Conservation (phyloP, 2,113 vertebrate genomes). For the Holacanthus passer region DNA sequence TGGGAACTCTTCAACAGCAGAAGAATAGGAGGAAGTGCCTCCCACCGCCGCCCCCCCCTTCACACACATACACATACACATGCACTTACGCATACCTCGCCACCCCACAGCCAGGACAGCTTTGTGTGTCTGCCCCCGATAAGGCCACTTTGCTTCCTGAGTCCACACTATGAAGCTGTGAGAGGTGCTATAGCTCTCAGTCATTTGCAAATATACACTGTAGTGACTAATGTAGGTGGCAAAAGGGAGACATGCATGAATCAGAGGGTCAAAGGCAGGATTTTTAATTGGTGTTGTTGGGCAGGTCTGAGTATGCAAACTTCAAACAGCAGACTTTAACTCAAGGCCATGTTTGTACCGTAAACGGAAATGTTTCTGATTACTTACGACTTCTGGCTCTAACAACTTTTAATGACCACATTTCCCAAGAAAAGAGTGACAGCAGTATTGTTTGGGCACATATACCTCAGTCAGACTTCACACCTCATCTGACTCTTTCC, state of each 20-base stretch:
- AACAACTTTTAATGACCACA: constrained; percentile 15
- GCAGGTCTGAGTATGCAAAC: not conserved
- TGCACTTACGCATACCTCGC: constrained; percentile 72
- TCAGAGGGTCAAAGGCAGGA: constrained; percentile 22
- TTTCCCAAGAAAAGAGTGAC: constrained; percentile 31
- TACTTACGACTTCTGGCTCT: not conserved
- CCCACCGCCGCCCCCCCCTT: constrained; percentile 84
- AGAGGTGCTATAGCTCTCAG: constrained; percentile 76
- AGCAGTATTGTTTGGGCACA: constrained; percentile 36
- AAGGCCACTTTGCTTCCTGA: constrained; percentile 92
- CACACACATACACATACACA: constrained; percentile 77
- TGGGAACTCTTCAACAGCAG: constrained; percentile 92
- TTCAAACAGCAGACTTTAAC: not conserved
- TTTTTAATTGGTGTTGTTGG: constrained; percentile 44
- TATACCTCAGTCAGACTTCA: constrained; percentile 35
- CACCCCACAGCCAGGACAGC: constrained; percentile 80
- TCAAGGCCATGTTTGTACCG: not conserved
- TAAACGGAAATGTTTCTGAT: constrained; percentile 28
- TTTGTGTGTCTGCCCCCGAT: constrained; percentile 90
- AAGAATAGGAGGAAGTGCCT: constrained; percentile 99
- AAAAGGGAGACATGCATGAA: constrained; percentile 33
- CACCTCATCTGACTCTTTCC: constrained; percentile 54
- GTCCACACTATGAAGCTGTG: constrained; percentile 76
- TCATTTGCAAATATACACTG: constrained; percentile 81
- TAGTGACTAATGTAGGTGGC: constrained; percentile 71